A percentile compares a stretch with the other conserved stretches of the same genome.
Conservation (phyloP, 2,888 invertebrate genomes). For the Volucella zonaria region DNA sequence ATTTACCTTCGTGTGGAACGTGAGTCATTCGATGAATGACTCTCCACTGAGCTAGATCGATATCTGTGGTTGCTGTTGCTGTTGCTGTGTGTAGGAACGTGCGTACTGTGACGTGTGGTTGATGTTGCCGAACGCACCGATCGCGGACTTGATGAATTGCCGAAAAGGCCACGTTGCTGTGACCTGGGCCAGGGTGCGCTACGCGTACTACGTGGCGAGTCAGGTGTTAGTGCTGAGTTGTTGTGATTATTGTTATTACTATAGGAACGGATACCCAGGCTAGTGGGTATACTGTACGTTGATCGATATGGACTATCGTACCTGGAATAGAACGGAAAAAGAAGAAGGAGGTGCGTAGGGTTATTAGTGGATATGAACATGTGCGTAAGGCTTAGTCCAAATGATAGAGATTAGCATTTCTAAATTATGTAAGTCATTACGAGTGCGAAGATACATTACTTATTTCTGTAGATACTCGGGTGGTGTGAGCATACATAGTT, state of each 20-base stretch:
- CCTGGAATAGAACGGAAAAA: constrained; percentile 39
- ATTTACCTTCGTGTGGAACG: constrained; percentile 89
- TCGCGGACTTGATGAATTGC: constrained; percentile 90
- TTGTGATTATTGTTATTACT: constrained; percentile 78
- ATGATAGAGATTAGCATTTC: background rate
- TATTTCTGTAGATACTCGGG: too few relatives aligned
- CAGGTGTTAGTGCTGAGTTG: constrained; percentile 83
- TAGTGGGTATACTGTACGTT: constrained; percentile 83
- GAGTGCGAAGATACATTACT: too few relatives aligned
- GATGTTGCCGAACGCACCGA: constrained; percentile 89
- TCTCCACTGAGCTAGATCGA: constrained; percentile 92
- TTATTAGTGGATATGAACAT: constrained; percentile 12
- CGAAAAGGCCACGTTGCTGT: constrained; percentile 90
- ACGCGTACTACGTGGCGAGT: constrained; percentile 91
- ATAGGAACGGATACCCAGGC: constrained; percentile 81
- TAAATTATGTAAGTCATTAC: background rate
- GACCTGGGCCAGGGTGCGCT: constrained; percentile 92
- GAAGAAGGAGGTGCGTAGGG: background rate
- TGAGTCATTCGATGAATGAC: constrained; percentile 94
- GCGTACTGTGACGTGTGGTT: constrained; percentile 74
- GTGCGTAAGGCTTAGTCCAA: background rate
- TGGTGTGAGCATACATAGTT: too few relatives aligned
- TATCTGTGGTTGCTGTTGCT: constrained; percentile 83
- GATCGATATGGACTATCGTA: constrained; percentile 84
- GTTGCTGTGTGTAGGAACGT: constrained; percentile 78